These are phyloP conservation scores for Tarsius wallacei DNA, from an alignment of 2,797 vertebrate genomes.

Conservation along the genomic window DNA sequence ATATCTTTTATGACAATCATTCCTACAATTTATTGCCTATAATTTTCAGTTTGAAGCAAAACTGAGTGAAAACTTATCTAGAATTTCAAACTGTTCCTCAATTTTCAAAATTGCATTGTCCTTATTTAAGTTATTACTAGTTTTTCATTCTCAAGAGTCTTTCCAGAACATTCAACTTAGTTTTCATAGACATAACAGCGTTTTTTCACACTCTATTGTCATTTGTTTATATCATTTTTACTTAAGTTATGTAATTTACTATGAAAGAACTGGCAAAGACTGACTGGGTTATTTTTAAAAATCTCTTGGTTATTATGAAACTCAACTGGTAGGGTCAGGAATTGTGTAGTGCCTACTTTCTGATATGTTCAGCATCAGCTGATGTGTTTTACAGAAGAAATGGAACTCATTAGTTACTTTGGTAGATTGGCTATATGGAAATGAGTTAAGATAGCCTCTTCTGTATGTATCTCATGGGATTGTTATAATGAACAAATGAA, in stretches of 20 bases:
- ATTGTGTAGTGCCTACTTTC: background rate
- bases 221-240: slow-evolving; percentile 31
- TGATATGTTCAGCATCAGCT: background rate
- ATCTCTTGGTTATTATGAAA: slow-evolving; percentile 9
- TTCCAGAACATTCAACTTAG: background rate
- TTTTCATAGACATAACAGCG: background rate
- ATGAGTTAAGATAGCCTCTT: background rate
- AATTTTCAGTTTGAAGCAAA: background rate
- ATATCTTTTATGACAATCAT: background rate
- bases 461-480: background rate
- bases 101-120: background rate
- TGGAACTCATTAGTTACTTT: background rate
- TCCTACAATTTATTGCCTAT: background rate
- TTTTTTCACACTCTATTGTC: background rate
- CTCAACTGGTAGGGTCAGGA: background rate
- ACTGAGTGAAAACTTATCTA: background rate
- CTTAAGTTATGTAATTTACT: background rate
- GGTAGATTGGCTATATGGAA: background rate
- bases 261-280: background rate
- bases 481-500: background rate
- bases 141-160: background rate
- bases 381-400: background rate
- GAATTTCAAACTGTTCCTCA: background rate
- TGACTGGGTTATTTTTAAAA: background rate
- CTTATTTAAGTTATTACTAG: background rate